A percentile compares a stretch with the other conserved stretches of the same genome.
Evolutionary conservation across 2,888 invertebrate species (phyloP).

Genomic region (Petrolisthes cinctipes): DNA sequence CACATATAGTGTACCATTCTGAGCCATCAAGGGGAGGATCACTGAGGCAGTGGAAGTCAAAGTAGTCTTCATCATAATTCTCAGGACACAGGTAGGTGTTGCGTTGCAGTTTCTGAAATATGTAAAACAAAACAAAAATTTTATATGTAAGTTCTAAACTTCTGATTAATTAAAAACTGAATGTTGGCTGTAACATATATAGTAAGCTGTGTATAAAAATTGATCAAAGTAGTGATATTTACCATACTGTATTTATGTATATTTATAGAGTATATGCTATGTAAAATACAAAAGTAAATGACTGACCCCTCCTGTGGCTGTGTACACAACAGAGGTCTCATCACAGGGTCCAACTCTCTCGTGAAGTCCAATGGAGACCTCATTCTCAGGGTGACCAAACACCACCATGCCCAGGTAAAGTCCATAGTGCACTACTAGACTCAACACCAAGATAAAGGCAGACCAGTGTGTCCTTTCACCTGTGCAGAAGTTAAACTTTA

Average conservation of each 20-base stretch:
- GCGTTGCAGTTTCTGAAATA: slow-evolving; percentile 76
- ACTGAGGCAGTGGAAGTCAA: slow-evolving; percentile 80
- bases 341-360: slow-evolving; percentile 83
- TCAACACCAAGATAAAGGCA: slow-evolving; percentile 68
- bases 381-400: slow-evolving; percentile 78
- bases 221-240: too few relatives aligned
- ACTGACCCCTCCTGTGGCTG: slow-evolving; percentile 79
- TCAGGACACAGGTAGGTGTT: slow-evolving; percentile 79
- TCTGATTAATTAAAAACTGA: background rate
- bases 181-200: background rate
- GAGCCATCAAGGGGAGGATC: slow-evolving; percentile 74
- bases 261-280: too few relatives aligned
- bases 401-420: slow-evolving; percentile 77
- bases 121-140: background rate
- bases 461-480: slow-evolving; percentile 61
- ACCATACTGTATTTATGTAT: too few relatives aligned
- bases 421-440: slow-evolving; percentile 76
- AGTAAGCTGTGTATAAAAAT: background rate
- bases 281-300: background rate
- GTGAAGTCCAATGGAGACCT: slow-evolving; percentile 79
- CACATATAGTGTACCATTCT: slow-evolving; percentile 83
- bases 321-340: slow-evolving; percentile 75
- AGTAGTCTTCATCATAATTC: slow-evolving; percentile 81
- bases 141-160: background rate
- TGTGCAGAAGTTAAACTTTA: background rate